Evolutionary conservation across 2,888 invertebrate species (phyloP), one percentile per base, ranked within the genome.

Genomic region (Cerastoderma edule): DNA sequence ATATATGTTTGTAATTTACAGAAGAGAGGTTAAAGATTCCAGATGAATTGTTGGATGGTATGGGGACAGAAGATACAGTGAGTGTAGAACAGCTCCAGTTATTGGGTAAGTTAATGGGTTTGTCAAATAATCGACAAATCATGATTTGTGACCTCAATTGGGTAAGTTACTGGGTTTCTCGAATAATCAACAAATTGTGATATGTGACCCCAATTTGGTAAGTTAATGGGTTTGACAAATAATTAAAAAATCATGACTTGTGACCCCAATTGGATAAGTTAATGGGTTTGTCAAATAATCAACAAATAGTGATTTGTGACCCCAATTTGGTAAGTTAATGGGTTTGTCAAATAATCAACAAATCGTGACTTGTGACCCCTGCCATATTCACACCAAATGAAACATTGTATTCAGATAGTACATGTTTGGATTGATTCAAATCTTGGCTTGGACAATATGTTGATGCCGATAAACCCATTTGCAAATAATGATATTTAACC

Each of bases 21-120:
- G 53, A 54, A 28, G 54, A 54, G 22, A 28, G 54, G n/a, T 50
- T 28, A 19, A 8, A 22, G 6, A 32, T 71, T 16, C 69, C 72
- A 44, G 75, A 75, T 16, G 75, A 57, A 44, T 27, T 50, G 2
- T 54, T 80, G 16, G 66, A 65, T n/a, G 71, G 71, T 19, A 82
- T 80, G 46, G 78, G 76, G n/a, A 80, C 86, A 57, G 86, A 84
- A 53, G 87, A 86, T 60, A 79, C 64, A 64, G 84, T 87, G 24
- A 57, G 78, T 35, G 16, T 56, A 13, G 78, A 81, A 44, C 71
- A 78, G 53, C 69, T 87, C 8, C 46, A 83, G 56, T 22, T 54
- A 69, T 67, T 87, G 72, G 79, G 85, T 85, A 75, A 63, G 48
- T 30, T 13, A 39, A 27, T 30, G 2, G 5, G n/a, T 8, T 30